Percentiles rank a stretch among this genome's conserved stretches.
Evolutionary conservation across 2,113 vertebrate species (phyloP).

Genomic region (Lophotis ruficrista): DNA sequence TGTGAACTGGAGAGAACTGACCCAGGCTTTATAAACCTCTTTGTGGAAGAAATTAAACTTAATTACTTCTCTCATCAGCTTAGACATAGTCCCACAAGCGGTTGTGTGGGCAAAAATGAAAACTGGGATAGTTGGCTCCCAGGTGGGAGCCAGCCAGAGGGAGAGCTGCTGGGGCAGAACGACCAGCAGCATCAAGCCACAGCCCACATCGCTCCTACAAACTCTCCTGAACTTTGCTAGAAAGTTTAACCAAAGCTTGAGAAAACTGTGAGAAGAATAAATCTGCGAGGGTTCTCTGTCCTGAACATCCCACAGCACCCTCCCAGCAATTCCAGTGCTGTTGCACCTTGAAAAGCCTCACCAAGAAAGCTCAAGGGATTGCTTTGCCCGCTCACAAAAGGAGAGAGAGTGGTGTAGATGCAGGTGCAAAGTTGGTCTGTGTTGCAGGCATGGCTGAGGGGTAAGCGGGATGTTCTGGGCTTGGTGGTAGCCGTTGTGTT

Average conservation of each 20-base stretch:
- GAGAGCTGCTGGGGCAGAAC: background rate
- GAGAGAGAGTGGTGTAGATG: background rate
- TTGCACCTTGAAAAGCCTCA: background rate
- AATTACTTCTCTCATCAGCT: background rate
- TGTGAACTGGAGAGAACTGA: background rate
- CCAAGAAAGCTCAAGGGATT: background rate
- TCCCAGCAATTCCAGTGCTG: background rate
- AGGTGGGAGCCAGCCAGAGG: background rate
- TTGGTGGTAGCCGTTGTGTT: background rate
- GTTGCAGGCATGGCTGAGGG: background rate
- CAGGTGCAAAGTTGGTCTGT: no score
- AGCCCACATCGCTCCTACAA: background rate
- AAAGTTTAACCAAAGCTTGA: background rate
- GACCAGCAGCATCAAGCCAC: background rate
- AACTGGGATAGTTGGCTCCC: background rate
- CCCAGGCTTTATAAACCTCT: background rate
- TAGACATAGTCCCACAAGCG: background rate
- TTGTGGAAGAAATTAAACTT: background rate
- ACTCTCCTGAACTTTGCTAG: background rate
- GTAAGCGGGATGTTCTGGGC: background rate
- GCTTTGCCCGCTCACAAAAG: accelerated
- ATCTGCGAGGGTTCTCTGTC: background rate
- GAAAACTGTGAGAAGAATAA: background rate
- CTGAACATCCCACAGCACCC: background rate
- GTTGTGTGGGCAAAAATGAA: background rate